Conservation (phyloP, 2,797 vertebrate genomes). For the Lophotriccus pileatus region DNA sequence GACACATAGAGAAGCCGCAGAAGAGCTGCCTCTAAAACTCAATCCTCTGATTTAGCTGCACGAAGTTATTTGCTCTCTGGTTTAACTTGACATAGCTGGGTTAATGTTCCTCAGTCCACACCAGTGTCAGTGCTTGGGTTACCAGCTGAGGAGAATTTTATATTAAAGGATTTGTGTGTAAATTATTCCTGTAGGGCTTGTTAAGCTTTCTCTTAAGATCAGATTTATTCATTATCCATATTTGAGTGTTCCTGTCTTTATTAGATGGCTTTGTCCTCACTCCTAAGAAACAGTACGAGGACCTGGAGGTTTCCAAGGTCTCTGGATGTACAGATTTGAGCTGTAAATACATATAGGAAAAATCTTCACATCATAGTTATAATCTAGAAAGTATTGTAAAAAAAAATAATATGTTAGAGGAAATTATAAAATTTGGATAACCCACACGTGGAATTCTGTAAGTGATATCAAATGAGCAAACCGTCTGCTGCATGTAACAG, state of each 20-base stretch:
- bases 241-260: not conserved
- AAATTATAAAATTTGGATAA: not conserved
- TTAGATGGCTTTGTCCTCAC: not conserved
- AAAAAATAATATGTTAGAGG: not conserved
- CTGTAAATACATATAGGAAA: not conserved
- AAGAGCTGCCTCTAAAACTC: not conserved
- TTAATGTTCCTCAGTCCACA: not conserved
- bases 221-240: not conserved
- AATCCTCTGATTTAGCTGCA: not conserved
- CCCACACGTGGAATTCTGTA: not conserved
- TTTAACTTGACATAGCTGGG: not conserved
- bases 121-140: not conserved
- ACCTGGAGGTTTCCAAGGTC: not conserved
- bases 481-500: not conserved
- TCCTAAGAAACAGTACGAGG: not conserved
- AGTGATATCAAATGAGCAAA: not conserved
- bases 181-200: not conserved
- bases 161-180: not conserved
- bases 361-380: not conserved
- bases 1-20: not conserved
- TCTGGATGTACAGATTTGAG: not conserved
- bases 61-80: not conserved
- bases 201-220: not conserved
- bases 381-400: not conserved
- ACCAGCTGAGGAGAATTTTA: not conserved